Evolutionary conservation across 2,888 invertebrate genomes (phyloP), one percentile per base, ranked within the genome.

Genomic region (Lasioglossum zephyrum): DNA sequence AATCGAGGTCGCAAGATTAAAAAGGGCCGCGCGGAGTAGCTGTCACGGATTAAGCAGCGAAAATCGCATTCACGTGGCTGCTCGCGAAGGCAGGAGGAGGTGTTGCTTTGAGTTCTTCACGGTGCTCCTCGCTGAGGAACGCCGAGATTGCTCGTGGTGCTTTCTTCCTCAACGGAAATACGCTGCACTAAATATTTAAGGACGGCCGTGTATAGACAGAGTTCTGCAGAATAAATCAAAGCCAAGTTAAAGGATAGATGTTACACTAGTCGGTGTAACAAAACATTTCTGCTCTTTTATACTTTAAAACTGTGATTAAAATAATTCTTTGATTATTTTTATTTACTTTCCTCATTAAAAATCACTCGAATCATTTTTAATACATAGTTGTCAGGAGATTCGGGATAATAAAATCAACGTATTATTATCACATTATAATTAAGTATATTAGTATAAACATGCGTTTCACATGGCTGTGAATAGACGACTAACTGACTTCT

Each of bases 1-100:
- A 79, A 87, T 84, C 87, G 81, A 81, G 87, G 83, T 85, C 84
- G 82, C 69, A 57, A 63, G 82, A 88, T 87, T 85, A 82, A 81
- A 86, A 81, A 86, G 57, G 69, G 47, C 80, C 73, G 60, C 73
- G 60, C 72, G 36, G 63, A 86, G 82, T 86, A 75, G 78, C 86
- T 86, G 82, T 77, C 83, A 77, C 36, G 82, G 82, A 79, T 85
- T 83, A 87, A 87, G 77, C 72, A 70, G 60, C 73, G 77, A 66
- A 77, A 83, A 80, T 77, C 77, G 72, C 83, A 77, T 85, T 80
- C 83, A 80, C 77, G 74, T 77, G 77, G 86, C 66, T 73, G 80
- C 44, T 82, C 77, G 70, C 47, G 73, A 77, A 73, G 79, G 73
- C 76, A 49, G 73, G 70, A 73, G 70, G 76, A 49, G 76, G 70